These are phyloP conservation scores for Orchestes rusci DNA, from an alignment of 2,888 invertebrate species.

Conservation along the genomic window DNA sequence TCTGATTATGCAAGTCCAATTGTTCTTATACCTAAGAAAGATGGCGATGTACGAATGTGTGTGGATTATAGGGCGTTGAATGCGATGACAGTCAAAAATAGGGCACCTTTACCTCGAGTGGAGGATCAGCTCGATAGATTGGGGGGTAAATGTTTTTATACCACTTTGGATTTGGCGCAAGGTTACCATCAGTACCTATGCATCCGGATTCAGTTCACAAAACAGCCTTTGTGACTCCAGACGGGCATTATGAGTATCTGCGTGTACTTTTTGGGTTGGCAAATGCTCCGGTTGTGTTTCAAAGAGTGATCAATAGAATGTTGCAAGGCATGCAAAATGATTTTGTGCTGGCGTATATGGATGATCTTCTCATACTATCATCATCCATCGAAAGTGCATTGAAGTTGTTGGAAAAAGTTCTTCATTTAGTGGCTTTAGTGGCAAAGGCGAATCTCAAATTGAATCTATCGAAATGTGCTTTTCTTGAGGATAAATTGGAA, in stretches of 20 bases:
- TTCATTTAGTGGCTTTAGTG: not conserved
- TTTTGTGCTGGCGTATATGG: slow-evolving; percentile 25
- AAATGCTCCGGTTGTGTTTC: slow-evolving; percentile 33
- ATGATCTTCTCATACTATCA: slow-evolving; percentile 25
- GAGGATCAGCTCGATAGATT: slow-evolving; percentile 19
- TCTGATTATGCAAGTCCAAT: slow-evolving; percentile 25
- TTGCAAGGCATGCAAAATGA: slow-evolving; percentile 18
- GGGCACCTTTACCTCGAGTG: slow-evolving; percentile 11
- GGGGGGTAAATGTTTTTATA: slow-evolving; percentile 19
- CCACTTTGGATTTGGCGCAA: slow-evolving; percentile 28
- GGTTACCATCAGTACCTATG: slow-evolving; percentile 32
- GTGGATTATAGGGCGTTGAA: slow-evolving; percentile 19
- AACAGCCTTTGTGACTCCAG: slow-evolving; percentile 34
- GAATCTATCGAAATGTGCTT: slow-evolving; percentile 18
- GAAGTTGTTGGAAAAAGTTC: not conserved
- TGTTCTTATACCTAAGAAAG: slow-evolving; percentile 21
- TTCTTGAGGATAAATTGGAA: slow-evolving; percentile 16
- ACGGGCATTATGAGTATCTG: slow-evolving; percentile 33
- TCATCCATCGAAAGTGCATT: slow-evolving; percentile 6
- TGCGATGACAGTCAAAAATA: not conserved
- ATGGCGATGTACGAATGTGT: slow-evolving; percentile 22
- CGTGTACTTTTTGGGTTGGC: slow-evolving; percentile 37
- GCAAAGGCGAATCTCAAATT: not conserved
- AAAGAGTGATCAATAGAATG: slow-evolving; percentile 24
- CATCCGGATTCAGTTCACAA: slow-evolving; percentile 27